These are phyloP conservation scores for Ceramica pisi DNA, from an alignment of 2,888 invertebrate genomes.

Conservation along the genomic window DNA sequence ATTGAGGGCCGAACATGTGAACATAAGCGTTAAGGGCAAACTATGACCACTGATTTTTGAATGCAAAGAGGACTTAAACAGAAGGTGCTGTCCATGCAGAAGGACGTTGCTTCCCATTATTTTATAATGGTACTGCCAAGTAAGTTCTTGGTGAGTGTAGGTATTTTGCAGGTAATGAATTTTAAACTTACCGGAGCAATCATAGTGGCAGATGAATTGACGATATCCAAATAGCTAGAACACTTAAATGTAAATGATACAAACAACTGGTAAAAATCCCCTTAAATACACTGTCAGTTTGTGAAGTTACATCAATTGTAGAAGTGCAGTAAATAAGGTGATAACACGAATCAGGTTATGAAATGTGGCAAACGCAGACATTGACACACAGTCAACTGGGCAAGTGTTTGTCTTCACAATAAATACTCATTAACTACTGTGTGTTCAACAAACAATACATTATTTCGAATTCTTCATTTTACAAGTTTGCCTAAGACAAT, in stretches of 20 bases:
- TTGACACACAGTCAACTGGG: conserved; percentile 62
- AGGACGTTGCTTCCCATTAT: too few relatives aligned
- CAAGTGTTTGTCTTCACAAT: conserved; percentile 43
- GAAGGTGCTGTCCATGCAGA: too few relatives aligned
- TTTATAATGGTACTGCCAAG: not conserved
- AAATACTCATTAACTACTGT: conserved; percentile 35
- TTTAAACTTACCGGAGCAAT: conserved; percentile 79
- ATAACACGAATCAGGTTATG: conserved; percentile 82
- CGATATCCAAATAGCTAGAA: conserved; percentile 48
- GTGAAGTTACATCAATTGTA: conserved; percentile 80
- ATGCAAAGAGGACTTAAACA: too few relatives aligned
- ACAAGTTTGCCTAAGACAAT: not conserved
- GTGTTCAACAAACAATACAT: conserved; percentile 11
- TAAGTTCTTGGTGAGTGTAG: not conserved
- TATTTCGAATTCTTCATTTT: not conserved
- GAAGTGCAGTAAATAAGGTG: conserved; percentile 80
- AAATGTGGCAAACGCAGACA: conserved; percentile 70
- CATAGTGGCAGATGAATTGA: conserved; percentile 70
- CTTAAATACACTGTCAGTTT: conserved; percentile 86
- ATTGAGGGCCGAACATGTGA: too few relatives aligned
- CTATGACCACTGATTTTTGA: too few relatives aligned
- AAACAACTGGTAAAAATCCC: conserved; percentile 63
- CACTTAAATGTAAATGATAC: conserved; percentile 71
- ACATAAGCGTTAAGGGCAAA: too few relatives aligned
- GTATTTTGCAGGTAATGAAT: not conserved